Conservation (phyloP, 2,797 vertebrate species). For the Myotis myotis region DNA sequence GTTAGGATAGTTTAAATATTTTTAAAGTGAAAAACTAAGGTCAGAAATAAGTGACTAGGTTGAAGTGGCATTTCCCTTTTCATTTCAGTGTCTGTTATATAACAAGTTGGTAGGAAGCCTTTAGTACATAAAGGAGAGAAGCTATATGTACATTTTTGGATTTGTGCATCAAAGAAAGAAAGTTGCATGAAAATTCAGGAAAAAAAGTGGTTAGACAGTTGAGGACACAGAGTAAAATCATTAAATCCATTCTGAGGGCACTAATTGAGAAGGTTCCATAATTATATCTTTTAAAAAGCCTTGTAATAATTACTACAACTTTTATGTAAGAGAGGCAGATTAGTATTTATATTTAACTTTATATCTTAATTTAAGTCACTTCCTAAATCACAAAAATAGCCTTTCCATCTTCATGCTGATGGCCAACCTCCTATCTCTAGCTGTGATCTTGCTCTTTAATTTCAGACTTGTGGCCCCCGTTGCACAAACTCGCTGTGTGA, state of each 20-base stretch:
- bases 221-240: background rate
- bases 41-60: background rate
- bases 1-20: slow-evolving; percentile 4
- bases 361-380: slow-evolving; percentile 7
- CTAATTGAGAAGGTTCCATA: background rate
- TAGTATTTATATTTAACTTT: background rate
- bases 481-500: background rate
- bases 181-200: background rate
- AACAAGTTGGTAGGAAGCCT: background rate
- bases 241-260: background rate
- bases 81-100: background rate
- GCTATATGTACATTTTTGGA: background rate
- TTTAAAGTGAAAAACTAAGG: background rate
- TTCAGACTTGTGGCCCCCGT: background rate
- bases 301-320: background rate
- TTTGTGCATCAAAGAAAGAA: background rate
- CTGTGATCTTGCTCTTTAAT: background rate
- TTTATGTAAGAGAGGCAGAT: background rate
- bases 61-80: background rate
- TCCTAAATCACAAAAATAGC: background rate
- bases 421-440: background rate
- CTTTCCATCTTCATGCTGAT: background rate
- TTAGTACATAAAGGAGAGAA: background rate
- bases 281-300: background rate
- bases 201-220: background rate